Percentiles rank a stretch among this genome's conserved stretches.
These are phyloP conservation scores for Yasuhikotakia modesta DNA, from an alignment of 2,797 vertebrate species.

Conservation along the genomic window DNA sequence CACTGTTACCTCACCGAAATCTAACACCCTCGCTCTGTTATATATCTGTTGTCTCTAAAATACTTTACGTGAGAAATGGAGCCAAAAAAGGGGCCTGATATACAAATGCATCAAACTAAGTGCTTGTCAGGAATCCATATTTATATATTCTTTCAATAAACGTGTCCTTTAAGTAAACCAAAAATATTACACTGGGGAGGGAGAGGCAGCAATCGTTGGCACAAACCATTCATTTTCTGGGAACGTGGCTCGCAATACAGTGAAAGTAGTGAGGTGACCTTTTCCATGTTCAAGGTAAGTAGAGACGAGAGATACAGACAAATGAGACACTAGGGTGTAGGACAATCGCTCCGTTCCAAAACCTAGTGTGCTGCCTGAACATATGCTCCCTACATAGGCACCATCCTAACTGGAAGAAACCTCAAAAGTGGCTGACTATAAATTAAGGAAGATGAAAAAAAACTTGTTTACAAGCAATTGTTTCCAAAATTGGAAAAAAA, in stretches of 20 bases:
- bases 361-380: not conserved
- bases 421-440: not conserved
- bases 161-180: conserved; percentile 67
- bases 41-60: conserved; percentile 18
- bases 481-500: not conserved
- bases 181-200: conserved; percentile 68
- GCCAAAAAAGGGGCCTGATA: conserved; percentile 24
- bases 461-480: not conserved
- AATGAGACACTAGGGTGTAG: conserved; percentile 71
- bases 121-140: conserved; percentile 48
- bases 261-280: conserved; percentile 77
- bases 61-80: conserved; percentile 29
- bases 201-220: conserved; percentile 69
- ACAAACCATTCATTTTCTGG: conserved; percentile 80
- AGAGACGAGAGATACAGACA: conserved; percentile 72
- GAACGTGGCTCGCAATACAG: conserved; percentile 70
- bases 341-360: conserved; percentile 2
- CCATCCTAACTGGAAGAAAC: not conserved
- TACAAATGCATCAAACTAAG: conserved; percentile 59
- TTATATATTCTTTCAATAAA: conserved; percentile 59
- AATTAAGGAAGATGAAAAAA: not conserved
- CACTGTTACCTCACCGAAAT: conserved; percentile 6
- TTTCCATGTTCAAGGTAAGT: conserved; percentile 72
- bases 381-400: not conserved
- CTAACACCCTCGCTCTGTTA: conserved; percentile 31